A percentile compares a stretch with the other conserved stretches of the same genome.
phyloP scores from a whole-genome alignment of 2,113 vertebrate species.

The Phocoena sinus region DNA sequence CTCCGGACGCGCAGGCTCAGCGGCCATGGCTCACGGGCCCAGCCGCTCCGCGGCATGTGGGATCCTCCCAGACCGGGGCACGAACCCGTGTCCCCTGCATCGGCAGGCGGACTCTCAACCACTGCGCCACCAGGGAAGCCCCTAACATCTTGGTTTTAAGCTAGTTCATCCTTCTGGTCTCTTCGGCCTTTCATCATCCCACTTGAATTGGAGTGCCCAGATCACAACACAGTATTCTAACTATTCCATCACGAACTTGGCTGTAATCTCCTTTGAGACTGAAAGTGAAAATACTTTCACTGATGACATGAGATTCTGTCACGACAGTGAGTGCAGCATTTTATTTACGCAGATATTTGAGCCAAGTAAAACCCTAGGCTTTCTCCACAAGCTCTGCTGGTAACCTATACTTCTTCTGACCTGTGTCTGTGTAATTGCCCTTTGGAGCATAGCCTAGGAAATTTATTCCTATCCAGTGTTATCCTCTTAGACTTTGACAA shows the following conservation, averaged over 20 bases:
- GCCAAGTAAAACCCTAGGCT: not conserved
- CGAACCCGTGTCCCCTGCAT: too few species aligned
- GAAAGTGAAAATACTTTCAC: not conserved
- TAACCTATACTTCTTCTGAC: not conserved
- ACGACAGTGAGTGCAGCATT: not conserved
- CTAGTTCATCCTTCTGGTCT: not conserved
- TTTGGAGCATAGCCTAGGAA: not conserved
- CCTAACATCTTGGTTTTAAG: not conserved
- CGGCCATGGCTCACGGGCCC: too few species aligned
- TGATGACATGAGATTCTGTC: not conserved
- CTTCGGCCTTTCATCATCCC: not conserved
- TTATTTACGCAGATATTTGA: not conserved
- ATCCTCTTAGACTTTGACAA: not conserved
- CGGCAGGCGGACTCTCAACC: too few species aligned
- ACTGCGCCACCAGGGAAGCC: too few species aligned
- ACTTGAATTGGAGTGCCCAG: not conserved
- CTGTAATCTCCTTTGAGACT: not conserved
- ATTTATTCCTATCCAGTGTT: not conserved
- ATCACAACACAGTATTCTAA: not conserved
- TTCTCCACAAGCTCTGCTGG: not conserved
- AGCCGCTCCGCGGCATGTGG: too few species aligned
- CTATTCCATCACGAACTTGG: not conserved
- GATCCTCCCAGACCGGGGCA: too few species aligned
- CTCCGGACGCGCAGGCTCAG: too few species aligned
- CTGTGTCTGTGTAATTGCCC: not conserved